Percentiles rank a stretch among this genome's conserved stretches.
These are phyloP conservation scores for Spongia lamella DNA, from an alignment of 37 sponge, comb jelly and placozoan species.

Conservation along the genomic window DNA sequence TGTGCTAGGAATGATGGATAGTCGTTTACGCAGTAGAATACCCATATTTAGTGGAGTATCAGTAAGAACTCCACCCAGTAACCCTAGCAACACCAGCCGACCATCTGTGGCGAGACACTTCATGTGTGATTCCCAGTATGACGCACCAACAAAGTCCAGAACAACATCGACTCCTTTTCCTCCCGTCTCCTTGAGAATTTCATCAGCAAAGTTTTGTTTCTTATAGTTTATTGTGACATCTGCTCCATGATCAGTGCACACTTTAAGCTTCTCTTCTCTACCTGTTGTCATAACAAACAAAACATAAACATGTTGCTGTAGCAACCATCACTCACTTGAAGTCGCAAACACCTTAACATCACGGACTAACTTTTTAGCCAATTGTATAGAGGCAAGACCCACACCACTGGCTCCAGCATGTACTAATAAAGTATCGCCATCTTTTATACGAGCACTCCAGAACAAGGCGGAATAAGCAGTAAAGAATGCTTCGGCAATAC, in stretches of 20 bases:
- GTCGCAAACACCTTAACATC: constrained; percentile 62
- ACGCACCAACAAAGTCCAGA: constrained; percentile 80
- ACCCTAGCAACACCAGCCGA: constrained; percentile 67
- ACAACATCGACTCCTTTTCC: constrained; percentile 82
- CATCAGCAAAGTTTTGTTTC: constrained; percentile 71
- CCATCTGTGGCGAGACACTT: constrained; percentile 76
- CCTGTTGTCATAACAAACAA: constrained; percentile 27
- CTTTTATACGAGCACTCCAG: constrained; percentile 54
- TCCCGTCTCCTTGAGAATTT: constrained; percentile 54
- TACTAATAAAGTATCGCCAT: constrained; percentile 73
- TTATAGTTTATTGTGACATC: constrained; percentile 80
- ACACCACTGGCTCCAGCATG: constrained; percentile 92
- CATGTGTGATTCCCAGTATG: constrained; percentile 83
- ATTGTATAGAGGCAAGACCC: constrained; percentile 76
- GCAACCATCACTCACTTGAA: constrained; percentile 35
- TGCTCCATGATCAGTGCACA: constrained; percentile 71
- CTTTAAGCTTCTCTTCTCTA: constrained; percentile 65
- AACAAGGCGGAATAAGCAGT: constrained; percentile 85
- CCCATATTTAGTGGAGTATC: constrained; percentile 47
- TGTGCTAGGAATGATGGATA: constrained; percentile 62
- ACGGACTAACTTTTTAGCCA: constrained; percentile 57
- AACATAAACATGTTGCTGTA: too few species aligned
- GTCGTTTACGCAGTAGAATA: constrained; percentile 58
- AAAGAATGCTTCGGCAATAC: constrained; percentile 74
- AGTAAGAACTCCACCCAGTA: constrained; percentile 68